Evolutionary conservation across 2,113 vertebrate genomes (phyloP).

Genomic region (Cavia aperea): DNA sequence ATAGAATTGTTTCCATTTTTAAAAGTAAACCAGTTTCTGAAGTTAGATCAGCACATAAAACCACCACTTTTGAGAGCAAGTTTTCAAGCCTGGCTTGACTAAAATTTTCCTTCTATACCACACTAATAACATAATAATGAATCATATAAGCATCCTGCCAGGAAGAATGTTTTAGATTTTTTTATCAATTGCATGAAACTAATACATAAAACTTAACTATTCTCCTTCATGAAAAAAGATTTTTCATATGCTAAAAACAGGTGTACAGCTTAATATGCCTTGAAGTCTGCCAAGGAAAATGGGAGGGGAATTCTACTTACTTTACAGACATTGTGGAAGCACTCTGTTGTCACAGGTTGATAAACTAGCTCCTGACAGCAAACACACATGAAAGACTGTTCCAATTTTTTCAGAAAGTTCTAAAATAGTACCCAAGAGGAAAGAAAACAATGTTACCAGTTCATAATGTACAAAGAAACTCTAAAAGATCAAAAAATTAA

Average conservation of each 20-base stretch:
- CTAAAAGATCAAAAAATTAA: background rate
- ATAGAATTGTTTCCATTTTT: slow-evolving; percentile 30
- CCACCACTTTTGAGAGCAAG: background rate
- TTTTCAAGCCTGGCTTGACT: background rate
- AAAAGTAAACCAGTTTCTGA: slow-evolving; percentile 10
- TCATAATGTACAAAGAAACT: slow-evolving; percentile 44
- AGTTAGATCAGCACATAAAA: background rate
- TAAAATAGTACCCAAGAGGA: slow-evolving; percentile 66
- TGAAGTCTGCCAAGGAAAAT: background rate
- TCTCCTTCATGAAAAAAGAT: slow-evolving; percentile 7
- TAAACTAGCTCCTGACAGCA: slow-evolving; percentile 98
- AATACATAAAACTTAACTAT: background rate
- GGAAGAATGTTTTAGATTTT: background rate
- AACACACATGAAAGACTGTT: slow-evolving; percentile 98
- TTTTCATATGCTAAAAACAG: background rate
- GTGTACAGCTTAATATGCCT: background rate
- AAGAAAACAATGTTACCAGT: slow-evolving; percentile 46
- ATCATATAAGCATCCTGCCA: background rate
- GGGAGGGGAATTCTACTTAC: slow-evolving; percentile 74
- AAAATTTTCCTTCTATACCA: slow-evolving; percentile 10
- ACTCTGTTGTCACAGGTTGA: slow-evolving; percentile 94
- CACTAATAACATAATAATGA: background rate
- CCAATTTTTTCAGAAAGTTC: slow-evolving; percentile 97
- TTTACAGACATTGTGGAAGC: slow-evolving; percentile 98
- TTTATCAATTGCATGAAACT: background rate